These are phyloP conservation scores for Brienomyrus brachyistius DNA, from an alignment of 2,113 vertebrate species.

Conservation along the genomic window DNA sequence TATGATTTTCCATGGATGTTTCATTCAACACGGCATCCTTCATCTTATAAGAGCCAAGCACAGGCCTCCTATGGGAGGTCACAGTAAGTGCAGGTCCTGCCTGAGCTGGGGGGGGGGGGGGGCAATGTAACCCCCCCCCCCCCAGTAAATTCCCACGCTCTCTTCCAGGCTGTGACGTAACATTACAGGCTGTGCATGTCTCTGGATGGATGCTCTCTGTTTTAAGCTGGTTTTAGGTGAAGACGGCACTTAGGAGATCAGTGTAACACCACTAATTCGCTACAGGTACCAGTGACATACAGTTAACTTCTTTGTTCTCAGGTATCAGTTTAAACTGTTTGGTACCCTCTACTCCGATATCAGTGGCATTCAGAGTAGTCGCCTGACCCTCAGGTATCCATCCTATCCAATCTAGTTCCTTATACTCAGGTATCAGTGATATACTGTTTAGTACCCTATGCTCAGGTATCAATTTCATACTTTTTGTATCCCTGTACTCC, in stretches of 20 bases:
- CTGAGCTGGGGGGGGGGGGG: not conserved
- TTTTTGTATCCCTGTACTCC: not conserved
- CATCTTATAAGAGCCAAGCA: slow-evolving; percentile 14
- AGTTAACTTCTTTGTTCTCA: not conserved
- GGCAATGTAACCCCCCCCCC: not conserved
- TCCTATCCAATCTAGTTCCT: not conserved
- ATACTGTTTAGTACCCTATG: not conserved
- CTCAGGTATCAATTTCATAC: not conserved
- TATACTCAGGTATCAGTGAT: not conserved
- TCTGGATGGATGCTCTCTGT: not conserved
- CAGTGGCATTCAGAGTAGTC: not conserved
- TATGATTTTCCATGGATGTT: not conserved
- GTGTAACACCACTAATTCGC: not conserved
- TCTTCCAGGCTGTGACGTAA: not conserved
- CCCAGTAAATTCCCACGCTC: not conserved
- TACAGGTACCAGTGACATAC: not conserved
- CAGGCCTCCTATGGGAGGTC: slow-evolving; percentile 2
- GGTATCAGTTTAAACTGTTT: not conserved
- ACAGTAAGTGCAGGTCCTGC: not conserved
- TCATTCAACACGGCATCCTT: slow-evolving; percentile 12
- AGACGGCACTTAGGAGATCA: not conserved
- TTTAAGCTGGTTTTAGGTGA: not conserved
- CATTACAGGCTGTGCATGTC: not conserved
- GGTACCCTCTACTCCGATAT: not conserved
- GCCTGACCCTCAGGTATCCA: not conserved